Percentiles rank a stretch among this genome's conserved stretches.
Evolutionary conservation across 2,888 invertebrate genomes (phyloP).

Genomic region (Cantharis rustica): DNA sequence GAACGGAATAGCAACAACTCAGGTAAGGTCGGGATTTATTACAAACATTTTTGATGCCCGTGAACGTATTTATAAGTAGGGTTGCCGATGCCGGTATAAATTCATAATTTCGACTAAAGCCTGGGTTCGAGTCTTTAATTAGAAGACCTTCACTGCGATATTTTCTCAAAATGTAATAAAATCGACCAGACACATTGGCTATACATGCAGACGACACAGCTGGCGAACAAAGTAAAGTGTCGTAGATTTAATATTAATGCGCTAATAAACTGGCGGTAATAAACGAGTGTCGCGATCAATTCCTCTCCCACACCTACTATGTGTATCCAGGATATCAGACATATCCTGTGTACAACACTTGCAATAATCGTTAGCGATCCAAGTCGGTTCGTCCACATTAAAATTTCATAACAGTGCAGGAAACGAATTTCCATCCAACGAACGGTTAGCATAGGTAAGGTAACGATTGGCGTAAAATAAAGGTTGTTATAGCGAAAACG

Average conservation of each 20-base stretch:
- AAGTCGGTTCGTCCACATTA: neutral
- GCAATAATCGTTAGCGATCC: constrained; percentile 4
- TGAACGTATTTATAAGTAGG: neutral
- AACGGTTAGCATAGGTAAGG: neutral
- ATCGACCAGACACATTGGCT: neutral
- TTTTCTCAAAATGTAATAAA: neutral
- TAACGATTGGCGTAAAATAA: constrained; percentile 7
- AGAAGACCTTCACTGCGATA: neutral
- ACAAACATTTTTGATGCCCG: constrained; percentile 33
- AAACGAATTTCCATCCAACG: neutral
- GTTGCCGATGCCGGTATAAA: neutral
- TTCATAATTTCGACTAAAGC: neutral
- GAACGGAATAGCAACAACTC: constrained; percentile 47
- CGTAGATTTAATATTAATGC: constrained; percentile 26
- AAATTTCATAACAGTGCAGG: constrained; percentile 1
- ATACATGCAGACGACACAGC: constrained; percentile 20
- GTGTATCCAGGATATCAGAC: constrained; percentile 36
- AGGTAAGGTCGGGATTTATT: constrained; percentile 52
- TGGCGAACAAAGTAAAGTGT: constrained; percentile 26
- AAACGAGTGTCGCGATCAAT: constrained; percentile 29
- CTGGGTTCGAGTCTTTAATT: neutral
- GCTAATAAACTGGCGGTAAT: constrained; percentile 24
- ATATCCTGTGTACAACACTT: constrained; percentile 38
- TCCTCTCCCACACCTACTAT: constrained; percentile 38
- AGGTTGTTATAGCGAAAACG: constrained; percentile 6